Evolutionary conservation across 1,140 invertebrate genomes (phyloP), one percentile per base, ranked within the genome.

Genomic region (Bombus polaris): DNA sequence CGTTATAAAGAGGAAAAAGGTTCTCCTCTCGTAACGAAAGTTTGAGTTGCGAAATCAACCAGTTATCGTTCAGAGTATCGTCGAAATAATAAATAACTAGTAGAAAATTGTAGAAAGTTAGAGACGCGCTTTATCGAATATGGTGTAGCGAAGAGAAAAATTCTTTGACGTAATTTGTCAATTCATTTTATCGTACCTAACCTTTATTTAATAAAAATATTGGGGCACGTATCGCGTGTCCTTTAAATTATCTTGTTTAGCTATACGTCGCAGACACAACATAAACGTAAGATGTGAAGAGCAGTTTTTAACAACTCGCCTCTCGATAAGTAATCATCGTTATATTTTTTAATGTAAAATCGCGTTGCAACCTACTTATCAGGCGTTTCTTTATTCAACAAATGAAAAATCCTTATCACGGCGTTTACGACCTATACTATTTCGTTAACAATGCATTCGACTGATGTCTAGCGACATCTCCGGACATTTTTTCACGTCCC

Each of bases 231-330:
- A 74, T 78, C 35, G 15, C 37, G 42, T 15, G 59, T 62, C 62
- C 35, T 72, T 42, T 85, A 22, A 42, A 62, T 88, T 88, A 88
- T 85, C 78, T 78, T 75, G 68, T 85, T 81, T 86, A 74, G 77
- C 82, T 86, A 62, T 59, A 62, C 74, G 25, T 28, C 28, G 32
- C 37, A 82, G 87, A 82, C 87, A 82, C 22, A 87, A 89, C 87
- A 85, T n/a, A 37, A 65, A 59, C 39, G 22, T 83, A 75, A 77
- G 13, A 59, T 42, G 28, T 9, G 65, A 78, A 83, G 32, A 15
- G 18, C 79, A 88, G 22, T 22, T 37, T 79, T 78, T 53, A 83
- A 59, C 35, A 81, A 77, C 86, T 71, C 35, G 65, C 32, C 6
- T 9, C 8, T 28, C 39, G 47, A 78, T 78, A 83, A 77, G 68